phyloP scores from a whole-genome alignment of 2,888 invertebrate genomes.

The Phalera bucephala region DNA sequence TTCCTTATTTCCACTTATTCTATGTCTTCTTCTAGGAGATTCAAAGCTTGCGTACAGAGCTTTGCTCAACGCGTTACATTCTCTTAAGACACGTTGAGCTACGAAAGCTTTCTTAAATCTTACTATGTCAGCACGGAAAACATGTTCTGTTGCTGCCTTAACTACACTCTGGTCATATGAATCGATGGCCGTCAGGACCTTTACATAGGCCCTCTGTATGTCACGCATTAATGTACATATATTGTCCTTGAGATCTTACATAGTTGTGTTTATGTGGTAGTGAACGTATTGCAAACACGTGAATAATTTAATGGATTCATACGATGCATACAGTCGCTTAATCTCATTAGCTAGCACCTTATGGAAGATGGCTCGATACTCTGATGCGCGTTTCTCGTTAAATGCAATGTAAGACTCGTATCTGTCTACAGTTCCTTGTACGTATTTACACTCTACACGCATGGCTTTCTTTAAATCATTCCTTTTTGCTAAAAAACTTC shows the following conservation, averaged over 20 bases:
- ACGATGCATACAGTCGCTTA: slow-evolving; percentile 33
- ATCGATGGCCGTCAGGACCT: slow-evolving; percentile 29
- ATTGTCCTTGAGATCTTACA: slow-evolving; percentile 39
- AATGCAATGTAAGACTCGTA: slow-evolving; percentile 20
- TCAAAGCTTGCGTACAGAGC: slow-evolving; percentile 37
- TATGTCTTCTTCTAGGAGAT: slow-evolving; percentile 25
- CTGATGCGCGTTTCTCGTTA: slow-evolving; percentile 29
- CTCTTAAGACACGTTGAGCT: slow-evolving; percentile 36
- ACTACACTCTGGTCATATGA: slow-evolving; percentile 31
- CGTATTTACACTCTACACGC: slow-evolving; percentile 16
- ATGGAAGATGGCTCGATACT: slow-evolving; percentile 29
- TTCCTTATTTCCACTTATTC: no score
- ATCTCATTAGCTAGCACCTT: slow-evolving; percentile 32
- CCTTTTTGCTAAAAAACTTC: slow-evolving; percentile 17
- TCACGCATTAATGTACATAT: slow-evolving; percentile 26
- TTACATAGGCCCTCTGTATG: slow-evolving; percentile 33
- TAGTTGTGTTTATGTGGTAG: slow-evolving; percentile 23
- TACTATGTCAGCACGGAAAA: slow-evolving; percentile 33
- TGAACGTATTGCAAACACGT: slow-evolving; percentile 41
- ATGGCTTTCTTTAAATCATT: slow-evolving; percentile 22
- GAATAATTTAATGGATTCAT: slow-evolving; percentile 35
- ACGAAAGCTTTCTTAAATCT: slow-evolving; percentile 33
- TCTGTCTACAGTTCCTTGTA: slow-evolving; percentile 19
- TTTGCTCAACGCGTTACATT: slow-evolving; percentile 35
- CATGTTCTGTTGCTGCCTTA: slow-evolving; percentile 29